Base-by-base conservation (phyloP, 2,888 invertebrate species). In the Lasioglossum figueresi region DNA sequence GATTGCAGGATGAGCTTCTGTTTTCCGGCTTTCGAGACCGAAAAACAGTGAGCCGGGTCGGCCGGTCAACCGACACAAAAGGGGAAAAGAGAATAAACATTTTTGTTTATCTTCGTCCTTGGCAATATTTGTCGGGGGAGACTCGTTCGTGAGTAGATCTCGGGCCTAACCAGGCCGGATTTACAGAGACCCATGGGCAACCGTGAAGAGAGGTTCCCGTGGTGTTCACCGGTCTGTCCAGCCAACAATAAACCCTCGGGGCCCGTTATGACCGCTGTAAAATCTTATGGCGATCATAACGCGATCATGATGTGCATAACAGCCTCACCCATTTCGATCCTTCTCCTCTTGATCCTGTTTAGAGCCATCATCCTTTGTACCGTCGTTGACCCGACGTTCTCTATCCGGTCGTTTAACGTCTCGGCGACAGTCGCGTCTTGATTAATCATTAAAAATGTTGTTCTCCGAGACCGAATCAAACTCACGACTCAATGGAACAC, bases 241-340 rank as follows among this genome's bases (percentile, higher is more conserved):
- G 71, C 81, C 84, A 90, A 93, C 89, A 90, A 92, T 92, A 92
- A 93, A 92, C 90, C 86, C 88, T 82, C 88, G 74, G 86, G 90
- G 82, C 85, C 91, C 87, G 91, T 93, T 93, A 93, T 90, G 92
- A 91, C 91, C 83, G 92, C 90, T 91, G 92, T 94, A 93, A 94
- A 94, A 93, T 90, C 92, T 93, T 93, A 93, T 90, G 91, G 89
- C 90, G 92, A 93, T 93, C 93, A 91, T 93, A 93, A 94, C 92
- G 91, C 90, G 92, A 94, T 93, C 91, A 92, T 92, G 90, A 92
- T 89, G 91, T 88, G 88, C 91, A 89, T 89, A 91, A 90, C 88
- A 88, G 90, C 88, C 79, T 84, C 80, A 43, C 48, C 77, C 82
- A 80, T 83, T 86, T 73, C 79, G 78, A 82, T 85, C 76, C 76